Evolutionary conservation across 1,140 invertebrate genomes (phyloP).

Genomic region (Drosophila nikananu): DNA sequence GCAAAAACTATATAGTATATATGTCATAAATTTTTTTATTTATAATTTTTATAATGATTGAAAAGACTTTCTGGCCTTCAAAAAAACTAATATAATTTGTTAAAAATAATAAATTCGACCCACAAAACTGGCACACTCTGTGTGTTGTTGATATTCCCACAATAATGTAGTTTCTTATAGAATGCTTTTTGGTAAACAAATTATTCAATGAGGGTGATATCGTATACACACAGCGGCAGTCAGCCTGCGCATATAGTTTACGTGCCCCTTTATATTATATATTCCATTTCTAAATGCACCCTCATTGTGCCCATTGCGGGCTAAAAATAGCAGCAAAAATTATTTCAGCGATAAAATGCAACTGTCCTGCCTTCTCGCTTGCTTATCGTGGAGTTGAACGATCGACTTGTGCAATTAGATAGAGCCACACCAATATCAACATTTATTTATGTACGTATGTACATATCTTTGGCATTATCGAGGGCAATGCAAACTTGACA

Average conservation of each 20-base stretch:
- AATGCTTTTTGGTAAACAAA: conserved; percentile 27
- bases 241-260: conserved; percentile 7
- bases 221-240: conserved; percentile 9
- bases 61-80: not conserved
- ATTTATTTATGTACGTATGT: conserved; percentile 3
- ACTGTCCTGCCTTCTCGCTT: conserved; percentile 15
- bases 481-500: conserved; percentile 76
- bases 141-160: conserved; percentile 23
- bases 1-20: not conserved
- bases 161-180: conserved; percentile 11
- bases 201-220: conserved; percentile 24
- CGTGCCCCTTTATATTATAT: conserved; percentile 22
- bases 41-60: not conserved
- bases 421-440: conserved; percentile 19
- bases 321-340: conserved; percentile 34
- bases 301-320: conserved; percentile 29
- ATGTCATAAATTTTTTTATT: not conserved
- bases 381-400: conserved; percentile 50
- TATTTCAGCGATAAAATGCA: conserved; percentile 50
- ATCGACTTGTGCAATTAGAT: conserved; percentile 37
- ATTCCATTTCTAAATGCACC: conserved; percentile 41
- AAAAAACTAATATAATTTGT: not conserved
- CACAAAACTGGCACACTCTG: not conserved
- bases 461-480: conserved; percentile 46
- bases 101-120: not conserved